Evolutionary conservation across 2,888 invertebrate species (phyloP), one percentile per base, ranked within the genome.

Genomic region (Heliconius aoede): DNA sequence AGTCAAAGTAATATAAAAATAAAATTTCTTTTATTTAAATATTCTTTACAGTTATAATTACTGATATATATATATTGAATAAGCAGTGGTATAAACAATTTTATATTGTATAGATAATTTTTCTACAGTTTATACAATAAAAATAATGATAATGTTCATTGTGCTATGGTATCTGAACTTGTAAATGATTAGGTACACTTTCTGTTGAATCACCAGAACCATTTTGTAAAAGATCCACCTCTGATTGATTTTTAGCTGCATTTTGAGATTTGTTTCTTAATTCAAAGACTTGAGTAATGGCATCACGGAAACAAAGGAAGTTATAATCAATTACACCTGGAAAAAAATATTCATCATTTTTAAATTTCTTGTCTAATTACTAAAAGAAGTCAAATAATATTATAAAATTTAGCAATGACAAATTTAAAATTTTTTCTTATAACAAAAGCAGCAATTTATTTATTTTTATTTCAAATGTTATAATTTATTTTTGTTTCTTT

Each of bases 291-390:
- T 99, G 98, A 84, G 98, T 98, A 83, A 99, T 99, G 24, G 98
- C 99, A 89, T 98, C 97, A 60, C 99, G 97, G 91, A 99, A 99
- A 92, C 99, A 99, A 81, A 98, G 95, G 88, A 99, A 99, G 91
- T 99, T 99, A 94, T 99, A 99, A 92, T 99, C 99, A 86, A 99
- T 99, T 73, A 99, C 97, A 85, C 98, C 98, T 98, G 93, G 8
- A 95, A 78, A 51, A 61, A 24, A 68, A 84, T 72, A 58, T 51
- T 71, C 11, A 62, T 30, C 30, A 51, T 68, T 62, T 24, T n/a
- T 36, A 24, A 24, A 65, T 24, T n/a, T n/a, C n/a, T n/a, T n/a
- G n/a, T n/a, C n/a, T n/a, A n/a, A n/a, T n/a, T n/a, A n/a, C n/a
- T n/a, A n/a, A n/a, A n/a, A n/a, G n/a, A n/a, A n/a, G n/a, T n/a